Percentiles rank a stretch among this genome's conserved stretches.
phyloP scores from a whole-genome alignment of 2,888 invertebrate genomes.

The Latrodectus hesperus region DNA sequence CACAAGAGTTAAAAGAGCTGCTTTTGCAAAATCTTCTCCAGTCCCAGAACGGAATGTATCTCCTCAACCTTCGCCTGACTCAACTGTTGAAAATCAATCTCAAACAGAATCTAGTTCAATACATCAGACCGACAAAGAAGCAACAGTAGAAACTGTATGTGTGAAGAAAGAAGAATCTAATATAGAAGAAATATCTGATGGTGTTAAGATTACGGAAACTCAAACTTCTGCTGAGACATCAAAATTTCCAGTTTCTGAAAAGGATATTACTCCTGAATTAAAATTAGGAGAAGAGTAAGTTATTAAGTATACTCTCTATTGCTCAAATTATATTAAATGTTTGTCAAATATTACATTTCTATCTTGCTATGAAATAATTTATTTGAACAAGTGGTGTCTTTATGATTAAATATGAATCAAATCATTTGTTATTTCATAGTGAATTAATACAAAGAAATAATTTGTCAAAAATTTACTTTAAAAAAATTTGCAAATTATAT shows the following conservation, averaged over 20 bases:
- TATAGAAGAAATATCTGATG: neutral
- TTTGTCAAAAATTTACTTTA: no score
- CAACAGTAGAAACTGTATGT: neutral
- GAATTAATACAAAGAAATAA: no score
- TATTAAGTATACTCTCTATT: neutral
- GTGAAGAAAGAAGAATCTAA: neutral
- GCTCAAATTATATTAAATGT: neutral
- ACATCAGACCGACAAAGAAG: neutral
- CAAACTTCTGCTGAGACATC: no score
- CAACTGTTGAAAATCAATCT: slow-evolving; percentile 56
- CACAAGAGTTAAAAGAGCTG: slow-evolving; percentile 75
- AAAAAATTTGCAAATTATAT: no score
- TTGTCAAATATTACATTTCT: no score
- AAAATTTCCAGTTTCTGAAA: neutral
- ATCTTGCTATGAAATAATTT: no score
- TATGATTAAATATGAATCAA: no score
- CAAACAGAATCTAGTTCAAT: slow-evolving; percentile 8
- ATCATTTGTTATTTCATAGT: no score
- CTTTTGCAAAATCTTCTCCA: slow-evolving; percentile 1
- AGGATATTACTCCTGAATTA: slow-evolving; percentile 6
- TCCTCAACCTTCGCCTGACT: slow-evolving; percentile 63
- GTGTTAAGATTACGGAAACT: no score
- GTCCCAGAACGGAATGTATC: slow-evolving; percentile 20
- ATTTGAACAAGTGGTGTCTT: no score
- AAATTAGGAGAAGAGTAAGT: slow-evolving; percentile 47